Evolutionary conservation across 2,113 vertebrate species (phyloP).

Genomic region (Paraplagusia blochii): DNA sequence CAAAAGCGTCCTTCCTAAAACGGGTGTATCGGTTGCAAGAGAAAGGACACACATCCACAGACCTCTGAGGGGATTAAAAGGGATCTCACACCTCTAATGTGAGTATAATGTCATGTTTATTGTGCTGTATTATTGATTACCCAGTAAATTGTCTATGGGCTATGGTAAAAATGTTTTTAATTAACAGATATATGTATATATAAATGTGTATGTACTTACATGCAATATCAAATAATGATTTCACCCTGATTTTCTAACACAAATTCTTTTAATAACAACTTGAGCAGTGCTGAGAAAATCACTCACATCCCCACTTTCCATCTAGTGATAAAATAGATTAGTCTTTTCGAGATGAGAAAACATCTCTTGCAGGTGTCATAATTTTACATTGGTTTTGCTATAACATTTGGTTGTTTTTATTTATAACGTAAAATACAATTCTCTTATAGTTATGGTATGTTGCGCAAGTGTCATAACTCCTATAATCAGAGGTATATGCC

Average conservation of each 20-base stretch:
- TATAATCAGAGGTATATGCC: no score
- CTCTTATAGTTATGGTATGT: no score
- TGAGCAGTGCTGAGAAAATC: slow-evolving; percentile 24
- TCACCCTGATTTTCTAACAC: no score
- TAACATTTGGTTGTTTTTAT: not conserved
- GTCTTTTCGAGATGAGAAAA: not conserved
- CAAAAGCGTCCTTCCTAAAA: slow-evolving; percentile 3
- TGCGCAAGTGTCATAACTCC: no score
- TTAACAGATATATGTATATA: no score
- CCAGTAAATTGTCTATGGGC: no score
- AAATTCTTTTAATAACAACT: no score
- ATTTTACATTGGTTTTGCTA: not conserved
- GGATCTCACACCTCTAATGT: slow-evolving; percentile 50
- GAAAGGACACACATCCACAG: slow-evolving; percentile 25
- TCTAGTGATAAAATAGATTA: not conserved
- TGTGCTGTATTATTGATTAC: not conserved
- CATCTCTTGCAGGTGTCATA: not conserved
- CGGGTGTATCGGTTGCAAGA: slow-evolving; percentile 37
- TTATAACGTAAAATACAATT: no score
- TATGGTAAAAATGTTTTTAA: no score
- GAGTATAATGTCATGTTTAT: slow-evolving; percentile 45
- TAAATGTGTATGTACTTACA: no score
- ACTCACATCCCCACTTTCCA: not conserved
- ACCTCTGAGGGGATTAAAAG: slow-evolving; percentile 18
- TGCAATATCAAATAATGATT: no score